phyloP scores from a whole-genome alignment of 2,888 invertebrate species.

The Leucoptera coffeella region DNA sequence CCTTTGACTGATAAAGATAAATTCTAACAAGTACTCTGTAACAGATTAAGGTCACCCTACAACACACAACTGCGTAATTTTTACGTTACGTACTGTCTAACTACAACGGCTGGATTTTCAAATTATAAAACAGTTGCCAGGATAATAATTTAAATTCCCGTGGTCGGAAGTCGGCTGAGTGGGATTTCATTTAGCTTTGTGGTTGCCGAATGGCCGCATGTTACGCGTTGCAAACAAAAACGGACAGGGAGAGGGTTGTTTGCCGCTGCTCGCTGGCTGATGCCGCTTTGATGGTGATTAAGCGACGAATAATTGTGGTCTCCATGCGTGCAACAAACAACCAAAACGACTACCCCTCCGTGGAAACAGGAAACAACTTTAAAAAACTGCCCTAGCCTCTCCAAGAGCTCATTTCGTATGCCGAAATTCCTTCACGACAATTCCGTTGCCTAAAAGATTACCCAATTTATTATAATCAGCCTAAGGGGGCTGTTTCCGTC shows the following conservation, averaged over 20 bases:
- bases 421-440: slow-evolving; percentile 12
- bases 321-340: slow-evolving; percentile 20
- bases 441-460: slow-evolving; percentile 17
- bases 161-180: too few species aligned
- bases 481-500: slow-evolving; percentile 19
- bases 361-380: background rate
- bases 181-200: too few species aligned
- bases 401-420: too few species aligned
- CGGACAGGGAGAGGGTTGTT: too few species aligned
- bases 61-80: too few species aligned
- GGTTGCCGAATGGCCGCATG: too few species aligned
- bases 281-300: slow-evolving; percentile 49
- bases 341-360: too few species aligned
- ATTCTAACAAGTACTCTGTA: background rate
- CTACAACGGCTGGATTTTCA: too few species aligned
- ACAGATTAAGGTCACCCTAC: too few species aligned
- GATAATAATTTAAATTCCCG: background rate
- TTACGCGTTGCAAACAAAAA: background rate
- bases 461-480: slow-evolving; percentile 41
- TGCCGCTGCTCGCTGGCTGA: slow-evolving; percentile 18
- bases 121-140: background rate
- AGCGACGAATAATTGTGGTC: slow-evolving; percentile 40
- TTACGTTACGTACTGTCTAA: too few species aligned
- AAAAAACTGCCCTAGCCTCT: too few species aligned
- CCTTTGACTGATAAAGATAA: slow-evolving; percentile 1